These are phyloP conservation scores for Isichthys henryi DNA, from an alignment of 2,113 vertebrate genomes.

Conservation along the genomic window DNA sequence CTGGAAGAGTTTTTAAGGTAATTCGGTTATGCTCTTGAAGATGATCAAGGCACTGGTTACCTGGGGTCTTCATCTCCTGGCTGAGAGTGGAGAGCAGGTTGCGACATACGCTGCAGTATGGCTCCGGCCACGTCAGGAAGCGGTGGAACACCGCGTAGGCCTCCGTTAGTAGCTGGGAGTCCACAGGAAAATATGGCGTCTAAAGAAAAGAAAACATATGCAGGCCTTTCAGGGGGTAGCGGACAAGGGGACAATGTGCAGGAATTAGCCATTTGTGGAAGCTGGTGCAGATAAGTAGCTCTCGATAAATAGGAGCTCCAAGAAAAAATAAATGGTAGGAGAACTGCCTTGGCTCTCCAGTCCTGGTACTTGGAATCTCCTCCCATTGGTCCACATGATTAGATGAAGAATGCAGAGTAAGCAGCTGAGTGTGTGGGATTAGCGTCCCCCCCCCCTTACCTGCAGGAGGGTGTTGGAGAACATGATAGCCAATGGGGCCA, in stretches of 20 bases:
- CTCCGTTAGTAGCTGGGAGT: constrained; percentile 68
- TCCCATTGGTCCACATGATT: neutral
- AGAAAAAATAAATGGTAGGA: neutral
- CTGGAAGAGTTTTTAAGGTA: neutral
- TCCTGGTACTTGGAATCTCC: neutral
- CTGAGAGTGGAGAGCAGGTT: constrained; percentile 78
- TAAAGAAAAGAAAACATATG: constrained; percentile 39
- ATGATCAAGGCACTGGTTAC: constrained; percentile 46
- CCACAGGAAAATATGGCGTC: constrained; percentile 76
- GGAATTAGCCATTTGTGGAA: neutral
- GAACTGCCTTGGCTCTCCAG: neutral
- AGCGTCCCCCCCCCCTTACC: constrained; percentile 57
- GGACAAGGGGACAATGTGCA: neutral
- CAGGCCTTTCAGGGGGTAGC: neutral
- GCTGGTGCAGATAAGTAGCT: neutral
- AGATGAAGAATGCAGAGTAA: neutral
- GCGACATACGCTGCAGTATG: constrained; percentile 76
- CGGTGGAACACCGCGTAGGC: constrained; percentile 69
- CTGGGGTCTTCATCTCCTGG: constrained; percentile 80
- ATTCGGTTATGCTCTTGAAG: neutral
- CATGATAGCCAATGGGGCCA: constrained; percentile 78
- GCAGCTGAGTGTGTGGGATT: neutral
- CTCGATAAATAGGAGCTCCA: neutral
- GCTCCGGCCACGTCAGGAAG: constrained; percentile 91
- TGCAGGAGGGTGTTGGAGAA: constrained; percentile 82